Base-by-base conservation (phyloP, 2,888 invertebrate genomes). In the Parnassius mnemosyne region DNA sequence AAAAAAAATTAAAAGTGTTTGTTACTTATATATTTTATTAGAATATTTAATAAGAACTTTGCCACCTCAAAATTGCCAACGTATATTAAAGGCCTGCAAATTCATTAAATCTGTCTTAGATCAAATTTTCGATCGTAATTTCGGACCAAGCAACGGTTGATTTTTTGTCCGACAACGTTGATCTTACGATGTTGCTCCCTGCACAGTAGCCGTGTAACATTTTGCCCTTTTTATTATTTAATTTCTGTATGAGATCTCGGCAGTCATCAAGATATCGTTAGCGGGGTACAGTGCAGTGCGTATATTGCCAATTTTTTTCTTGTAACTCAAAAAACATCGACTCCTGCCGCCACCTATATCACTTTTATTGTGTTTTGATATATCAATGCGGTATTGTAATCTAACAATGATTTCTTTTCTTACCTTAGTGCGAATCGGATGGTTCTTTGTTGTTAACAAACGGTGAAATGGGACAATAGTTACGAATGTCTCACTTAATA, bases 251-350 rank as follows among this genome's bases (percentile, higher is more conserved):
- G 72, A 75, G 79, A 74, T 71, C 78, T 75, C 67, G 67, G 75
- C 76, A 81, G 79, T 85, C 87, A 89, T 89, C 89, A 89, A 88
- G 88, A 85, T 79, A 83, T 89, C 89, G 87, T 89, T 89, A 89
- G 84, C 76, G 70, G 69, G 74, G 69, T 64, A 65, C 73, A 70
- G 69, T 74, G 80, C 81, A 81, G 79, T 83, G 79, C 77, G 72
- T 81, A 76, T 85, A 85, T 86, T 84, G 86, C 74, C 81, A 81
- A 81, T 88, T 87, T 87, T 87, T 88, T 88, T 85, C 71, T 79
- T 84, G 80, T 86, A 84, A 84, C 71, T 86, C 85, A 85, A 87
- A 85, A 56, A 53, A 84, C 83, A 75, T 68, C 75, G 72, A 76
- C 74, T 79, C 75, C 59, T 69, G 70, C 68, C 65, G 70, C 57